Percentiles rank a stretch among this genome's conserved stretches.
Conservation (phyloP, 2,888 invertebrate species). For the Trissolcus brochymenae region DNA sequence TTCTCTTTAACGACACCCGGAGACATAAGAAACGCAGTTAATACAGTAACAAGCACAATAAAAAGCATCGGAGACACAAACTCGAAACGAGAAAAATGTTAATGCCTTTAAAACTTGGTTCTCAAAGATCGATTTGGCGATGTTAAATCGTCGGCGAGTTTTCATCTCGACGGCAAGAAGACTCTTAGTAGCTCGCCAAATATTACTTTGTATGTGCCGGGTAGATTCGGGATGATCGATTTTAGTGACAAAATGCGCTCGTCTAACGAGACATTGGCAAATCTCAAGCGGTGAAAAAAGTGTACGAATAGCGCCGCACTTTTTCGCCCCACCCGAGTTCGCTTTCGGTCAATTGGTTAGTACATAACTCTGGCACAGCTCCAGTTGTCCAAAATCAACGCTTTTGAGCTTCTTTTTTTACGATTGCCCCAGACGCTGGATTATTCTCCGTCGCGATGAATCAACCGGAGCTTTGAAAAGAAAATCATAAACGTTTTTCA, state of each 20-base stretch:
- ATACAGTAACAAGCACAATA: constrained; percentile 15
- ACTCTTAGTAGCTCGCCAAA: constrained; percentile 47
- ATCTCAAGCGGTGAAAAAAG: constrained; percentile 42
- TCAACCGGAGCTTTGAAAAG: constrained; percentile 33
- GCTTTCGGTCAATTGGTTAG: constrained; percentile 68
- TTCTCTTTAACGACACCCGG: constrained; percentile 1
- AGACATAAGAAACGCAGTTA: constrained; percentile 8
- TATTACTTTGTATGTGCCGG: constrained; percentile 49
- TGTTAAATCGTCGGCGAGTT: constrained; percentile 51
- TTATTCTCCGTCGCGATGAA: constrained; percentile 38
- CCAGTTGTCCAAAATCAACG: constrained; percentile 70
- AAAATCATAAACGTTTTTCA: constrained; percentile 18
- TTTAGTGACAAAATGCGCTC: constrained; percentile 54
- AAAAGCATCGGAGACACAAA: constrained; percentile 5
- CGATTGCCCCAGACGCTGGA: constrained; percentile 41
- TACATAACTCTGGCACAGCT: constrained; percentile 70
- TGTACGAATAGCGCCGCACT: constrained; percentile 31
- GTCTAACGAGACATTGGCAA: constrained; percentile 57
- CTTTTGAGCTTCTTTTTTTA: constrained; percentile 56
- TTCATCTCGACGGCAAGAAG: constrained; percentile 46
- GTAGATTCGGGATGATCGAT: constrained; percentile 51
- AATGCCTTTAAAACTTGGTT: constrained; percentile 44
- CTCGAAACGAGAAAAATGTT: constrained; percentile 39
- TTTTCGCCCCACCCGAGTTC: constrained; percentile 58
- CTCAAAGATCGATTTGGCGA: constrained; percentile 42